Evolutionary conservation across 1,140 invertebrate genomes (phyloP), one percentile per base, ranked within the genome.

Genomic region (Dendrolimus kikuchii): DNA sequence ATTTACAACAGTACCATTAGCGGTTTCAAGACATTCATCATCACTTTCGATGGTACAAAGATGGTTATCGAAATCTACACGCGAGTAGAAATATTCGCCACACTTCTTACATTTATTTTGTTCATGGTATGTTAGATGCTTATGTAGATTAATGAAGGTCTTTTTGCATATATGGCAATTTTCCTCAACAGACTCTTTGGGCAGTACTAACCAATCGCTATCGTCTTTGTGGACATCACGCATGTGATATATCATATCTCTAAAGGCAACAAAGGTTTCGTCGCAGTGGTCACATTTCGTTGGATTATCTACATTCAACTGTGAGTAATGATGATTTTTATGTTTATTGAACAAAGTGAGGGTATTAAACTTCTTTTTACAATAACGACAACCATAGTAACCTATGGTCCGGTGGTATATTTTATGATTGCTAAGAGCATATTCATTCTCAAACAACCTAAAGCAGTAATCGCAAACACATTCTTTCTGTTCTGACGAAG

Each of bases 101-200:
- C 87, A 88, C 53, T 86, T 87, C 51, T 83, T 87, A 55, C 87
- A 88, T 53, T 69, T 81, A 49, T 87, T 87, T 53, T 88, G 74
- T 50, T 88, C 84, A 44, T 88, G 87, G 49, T 87, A 88, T n/a
- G 64, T 58, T 10, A 88, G 51, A 64, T 88, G 87, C 51, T 70
- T 74, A 44, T 84, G 81, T 8, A 88, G 57, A 46, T 88, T 83
- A 42, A 66, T 81, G 65, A 88, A 87, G 6, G 60, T 62, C 60
- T 88, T 88, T 9, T 85, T 70, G 49, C 87, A 88, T 38, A 88
- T 87, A 7, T 57, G 59, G 49, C 87, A 88, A 41, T 71, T 74
- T 51, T 87, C 82, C 50, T 82, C 76, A 4, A 77, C 74, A 0
- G 75, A 77, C 37, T 79, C 77, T 49, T 83, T 81, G 5, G 85